A percentile compares a stretch with the other conserved stretches of the same genome.
phyloP scores from a whole-genome alignment of 2,888 invertebrate species.

The Seira ritae region DNA sequence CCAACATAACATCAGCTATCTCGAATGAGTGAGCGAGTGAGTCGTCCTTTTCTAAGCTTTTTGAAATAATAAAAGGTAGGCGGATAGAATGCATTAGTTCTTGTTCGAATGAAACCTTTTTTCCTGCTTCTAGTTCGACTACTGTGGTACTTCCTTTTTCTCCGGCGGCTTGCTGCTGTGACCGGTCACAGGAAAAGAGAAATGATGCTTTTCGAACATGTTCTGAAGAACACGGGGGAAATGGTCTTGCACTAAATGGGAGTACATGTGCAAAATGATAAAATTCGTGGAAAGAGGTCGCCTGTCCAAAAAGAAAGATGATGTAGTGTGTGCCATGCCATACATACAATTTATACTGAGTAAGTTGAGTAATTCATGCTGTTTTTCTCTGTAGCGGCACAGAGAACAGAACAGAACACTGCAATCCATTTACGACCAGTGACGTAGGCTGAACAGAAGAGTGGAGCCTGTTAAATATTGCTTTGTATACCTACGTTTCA shows the following conservation, averaged over 20 bases:
- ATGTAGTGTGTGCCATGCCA: conserved; percentile 23
- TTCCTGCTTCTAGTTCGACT: conserved; percentile 13
- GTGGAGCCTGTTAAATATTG: conserved; percentile 3
- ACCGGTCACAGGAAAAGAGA: conserved; percentile 47
- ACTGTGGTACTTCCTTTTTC: not conserved
- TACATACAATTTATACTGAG: not conserved
- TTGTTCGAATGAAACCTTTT: no score
- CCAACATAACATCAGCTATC: no score
- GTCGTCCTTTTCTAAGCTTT: not conserved
- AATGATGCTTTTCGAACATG: conserved; percentile 51
- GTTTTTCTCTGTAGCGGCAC: not conserved
- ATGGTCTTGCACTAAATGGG: conserved; percentile 26
- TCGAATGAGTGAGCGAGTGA: not conserved
- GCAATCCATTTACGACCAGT: not conserved
- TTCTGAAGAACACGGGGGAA: conserved; percentile 39
- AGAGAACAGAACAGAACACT: no score
- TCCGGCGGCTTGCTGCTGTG: conserved; percentile 20
- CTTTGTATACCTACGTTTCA: not conserved
- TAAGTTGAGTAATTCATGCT: conserved; percentile 7
- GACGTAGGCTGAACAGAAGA: conserved; percentile 3
- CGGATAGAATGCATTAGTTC: conserved; percentile 12
- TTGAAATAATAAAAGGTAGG: conserved; percentile 13
- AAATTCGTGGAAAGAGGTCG: conserved; percentile 47
- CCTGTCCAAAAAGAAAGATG: conserved; percentile 42
- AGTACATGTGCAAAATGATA: conserved; percentile 26